A percentile compares a stretch with the other conserved stretches of the same genome.
These are phyloP conservation scores for Anas capensis DNA, from an alignment of 2,797 vertebrate genomes.

Conservation along the genomic window DNA sequence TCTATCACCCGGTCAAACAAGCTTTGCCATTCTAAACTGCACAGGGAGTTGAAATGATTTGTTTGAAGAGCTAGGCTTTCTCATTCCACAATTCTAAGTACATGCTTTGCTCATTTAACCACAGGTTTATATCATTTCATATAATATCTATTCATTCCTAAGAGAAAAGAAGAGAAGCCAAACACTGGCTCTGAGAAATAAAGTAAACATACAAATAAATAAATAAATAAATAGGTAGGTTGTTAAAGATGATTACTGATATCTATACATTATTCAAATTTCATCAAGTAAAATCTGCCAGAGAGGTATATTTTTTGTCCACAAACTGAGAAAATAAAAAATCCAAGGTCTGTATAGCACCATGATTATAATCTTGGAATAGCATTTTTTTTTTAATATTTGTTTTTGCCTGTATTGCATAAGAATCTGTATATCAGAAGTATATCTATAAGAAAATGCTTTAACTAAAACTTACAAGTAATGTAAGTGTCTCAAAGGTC, in stretches of 20 bases:
- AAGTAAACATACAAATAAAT: neutral
- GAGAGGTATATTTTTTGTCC: neutral
- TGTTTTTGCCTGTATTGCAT: neutral
- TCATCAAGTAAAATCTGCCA: neutral
- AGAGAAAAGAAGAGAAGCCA: neutral
- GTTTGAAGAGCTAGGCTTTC: neutral
- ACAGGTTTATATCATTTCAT: neutral
- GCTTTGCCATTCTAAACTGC: neutral
- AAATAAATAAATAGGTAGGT: accelerated
- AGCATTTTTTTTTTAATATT: neutral
- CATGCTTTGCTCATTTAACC: neutral
- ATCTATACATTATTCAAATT: neutral
- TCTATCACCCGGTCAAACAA: neutral
- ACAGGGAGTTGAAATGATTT: neutral
- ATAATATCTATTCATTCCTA: neutral
- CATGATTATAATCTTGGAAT: neutral
- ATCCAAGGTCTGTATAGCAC: neutral
- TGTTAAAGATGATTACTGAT: neutral
- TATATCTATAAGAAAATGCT: neutral
- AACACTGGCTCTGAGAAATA: neutral
- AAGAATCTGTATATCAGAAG: neutral
- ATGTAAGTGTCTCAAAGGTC: slow-evolving; percentile 2
- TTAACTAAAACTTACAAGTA: slow-evolving; percentile 28
- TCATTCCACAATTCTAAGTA: neutral
- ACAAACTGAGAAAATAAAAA: neutral